Base-by-base conservation (phyloP, 1,140 invertebrate species). In the Megalonaias nervosa region DNA sequence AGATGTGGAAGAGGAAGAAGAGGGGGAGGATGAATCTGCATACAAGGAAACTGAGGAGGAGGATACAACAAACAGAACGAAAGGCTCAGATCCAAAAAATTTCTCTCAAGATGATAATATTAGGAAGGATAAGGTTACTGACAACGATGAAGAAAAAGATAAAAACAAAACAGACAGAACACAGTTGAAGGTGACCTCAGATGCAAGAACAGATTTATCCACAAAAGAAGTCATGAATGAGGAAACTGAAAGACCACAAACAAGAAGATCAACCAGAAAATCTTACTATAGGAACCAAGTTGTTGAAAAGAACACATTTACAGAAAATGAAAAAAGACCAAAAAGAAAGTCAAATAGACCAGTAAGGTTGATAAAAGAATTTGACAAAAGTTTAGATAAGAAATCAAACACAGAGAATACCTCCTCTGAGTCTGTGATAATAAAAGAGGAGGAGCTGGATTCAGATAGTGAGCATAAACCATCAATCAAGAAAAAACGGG, bases 141-240 rank as follows among this genome's bases (percentile, higher is more conserved):
- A 61, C 19, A 61, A 60, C n/a, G 58, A 59, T 57, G 72, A 57
- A 13, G 64, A 67, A 1, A 67, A 67, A 59, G 48, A 21, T 68
- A 19, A 48, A 58, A 48, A 72, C 19, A 65, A 55, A 65, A 71
- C 16, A 57, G 23, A 57, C 0, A 59, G 56, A 48, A 48, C 61
- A 14, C 55, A 17, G 1, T 9, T 62, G 19, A 62, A 62, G 60
- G 60, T 15, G 5, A 9, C 19, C 19, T 19, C 9, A n/a, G 19
- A 77, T 72, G 75, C 65, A 19, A 68, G 72, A 31, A 77, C 75
- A n/a, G 75, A 77, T 72, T 21, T 77, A 55, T 69, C 71, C 38
- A 70, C 71, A 61, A 56, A 38, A 55, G 57, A 67, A 48, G 17
- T 67, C 59, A 65, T 67, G 55, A 61, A 38, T 19, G 6, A 21